phyloP scores from a whole-genome alignment of 2,113 vertebrate species.

The Alces alces region DNA sequence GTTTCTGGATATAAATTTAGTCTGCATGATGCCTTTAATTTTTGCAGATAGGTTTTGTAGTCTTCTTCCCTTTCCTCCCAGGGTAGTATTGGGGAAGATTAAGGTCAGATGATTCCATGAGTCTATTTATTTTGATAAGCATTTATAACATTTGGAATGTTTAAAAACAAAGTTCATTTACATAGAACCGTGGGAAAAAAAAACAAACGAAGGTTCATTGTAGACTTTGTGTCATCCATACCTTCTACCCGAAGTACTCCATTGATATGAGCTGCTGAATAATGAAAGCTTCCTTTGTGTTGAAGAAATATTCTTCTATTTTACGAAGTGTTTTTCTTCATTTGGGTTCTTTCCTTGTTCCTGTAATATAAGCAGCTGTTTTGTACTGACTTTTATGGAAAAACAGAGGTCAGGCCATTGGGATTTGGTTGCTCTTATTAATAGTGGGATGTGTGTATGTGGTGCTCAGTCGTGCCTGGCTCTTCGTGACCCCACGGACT shows the following conservation, averaged over 20 bases:
- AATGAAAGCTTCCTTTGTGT: constrained; percentile 18
- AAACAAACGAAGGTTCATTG: neutral
- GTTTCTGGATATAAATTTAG: neutral
- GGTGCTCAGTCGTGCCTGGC: neutral
- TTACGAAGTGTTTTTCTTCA: neutral
- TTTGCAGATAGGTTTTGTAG: neutral
- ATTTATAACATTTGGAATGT: neutral
- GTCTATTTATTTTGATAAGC: neutral
- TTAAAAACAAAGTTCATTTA: constrained; percentile 1
- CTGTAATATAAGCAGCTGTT: neutral
- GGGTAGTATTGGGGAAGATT: neutral
- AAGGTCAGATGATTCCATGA: neutral
- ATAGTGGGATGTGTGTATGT: neutral
- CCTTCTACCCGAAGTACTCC: neutral
- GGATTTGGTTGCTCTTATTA: neutral
- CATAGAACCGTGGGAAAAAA: neutral
- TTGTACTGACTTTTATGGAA: neutral
- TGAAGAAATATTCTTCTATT: neutral
- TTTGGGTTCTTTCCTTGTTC: neutral
- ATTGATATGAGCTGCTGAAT: neutral
- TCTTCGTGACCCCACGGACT: neutral
- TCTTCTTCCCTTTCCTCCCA: neutral
- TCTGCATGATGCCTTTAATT: neutral
- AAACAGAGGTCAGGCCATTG: neutral
- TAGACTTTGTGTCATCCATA: neutral